Evolutionary conservation across 1,140 invertebrate genomes (phyloP).

Genomic region (Drosophila repleta): DNA sequence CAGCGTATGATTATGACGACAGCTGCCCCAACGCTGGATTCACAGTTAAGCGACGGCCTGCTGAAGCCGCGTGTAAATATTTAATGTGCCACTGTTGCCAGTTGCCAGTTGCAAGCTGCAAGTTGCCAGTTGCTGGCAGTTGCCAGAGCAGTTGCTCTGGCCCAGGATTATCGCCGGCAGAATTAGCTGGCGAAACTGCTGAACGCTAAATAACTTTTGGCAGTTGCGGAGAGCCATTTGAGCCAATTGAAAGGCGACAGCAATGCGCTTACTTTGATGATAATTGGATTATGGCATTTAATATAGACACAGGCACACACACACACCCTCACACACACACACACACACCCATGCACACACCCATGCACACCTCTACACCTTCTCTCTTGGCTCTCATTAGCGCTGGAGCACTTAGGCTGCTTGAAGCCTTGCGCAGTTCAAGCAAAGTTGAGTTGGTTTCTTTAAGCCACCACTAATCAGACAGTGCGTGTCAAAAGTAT

Average conservation of each 20-base stretch:
- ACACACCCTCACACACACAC: background rate
- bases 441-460: too few species aligned
- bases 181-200: constrained; percentile 33
- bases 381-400: too few species aligned
- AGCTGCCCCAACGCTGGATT: constrained; percentile 13
- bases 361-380: background rate
- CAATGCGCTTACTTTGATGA: constrained; percentile 8
- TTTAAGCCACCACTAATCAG: too few species aligned
- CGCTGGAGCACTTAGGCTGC: too few species aligned
- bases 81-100: constrained; percentile 37
- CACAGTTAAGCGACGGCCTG: constrained; percentile 15
- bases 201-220: constrained; percentile 32
- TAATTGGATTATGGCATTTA: constrained; percentile 21
- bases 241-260: constrained; percentile 11
- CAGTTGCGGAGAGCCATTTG: constrained; percentile 13
- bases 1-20: constrained; percentile 37
- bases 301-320: background rate
- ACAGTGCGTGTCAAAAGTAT: too few species aligned
- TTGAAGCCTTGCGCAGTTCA: too few species aligned
- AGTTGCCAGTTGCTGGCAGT: constrained; percentile 32
- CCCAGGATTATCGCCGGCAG: constrained; percentile 19
- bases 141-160: constrained; percentile 25
- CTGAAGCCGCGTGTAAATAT: constrained; percentile 41
- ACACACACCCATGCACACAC: background rate
- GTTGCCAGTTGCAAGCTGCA: constrained; percentile 31